These are phyloP conservation scores for Cryptocephalus primarius DNA, from an alignment of 2,888 invertebrate genomes.

Conservation along the genomic window DNA sequence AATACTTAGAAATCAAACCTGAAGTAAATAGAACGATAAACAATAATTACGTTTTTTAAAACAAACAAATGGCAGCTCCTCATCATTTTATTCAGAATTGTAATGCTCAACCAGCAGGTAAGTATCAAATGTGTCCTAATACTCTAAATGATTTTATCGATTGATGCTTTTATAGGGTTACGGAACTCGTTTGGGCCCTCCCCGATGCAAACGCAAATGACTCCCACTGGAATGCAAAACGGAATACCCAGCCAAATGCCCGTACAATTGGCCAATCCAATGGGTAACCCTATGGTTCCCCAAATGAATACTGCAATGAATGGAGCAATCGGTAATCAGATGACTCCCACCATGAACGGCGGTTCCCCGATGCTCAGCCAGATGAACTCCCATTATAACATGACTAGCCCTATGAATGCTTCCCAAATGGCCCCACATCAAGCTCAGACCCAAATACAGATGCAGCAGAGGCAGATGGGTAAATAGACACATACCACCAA, in stretches of 20 bases:
- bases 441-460: conserved; percentile 15
- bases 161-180: conserved; percentile 7
- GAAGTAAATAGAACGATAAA: conserved; percentile 12
- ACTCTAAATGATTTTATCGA: not conserved
- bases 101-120: conserved; percentile 40
- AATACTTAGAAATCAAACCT: conserved; percentile 14
- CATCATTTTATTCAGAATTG: conserved; percentile 62
- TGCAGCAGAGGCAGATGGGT: conserved; percentile 28
- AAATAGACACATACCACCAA: conserved; percentile 2
- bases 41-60: conserved; percentile 12
- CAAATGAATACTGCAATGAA: conserved; percentile 33
- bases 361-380: conserved; percentile 40
- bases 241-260: conserved; percentile 30
- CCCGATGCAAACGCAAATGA: conserved; percentile 42
- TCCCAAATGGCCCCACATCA: conserved; percentile 26
- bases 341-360: conserved; percentile 31
- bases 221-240: conserved; percentile 23
- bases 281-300: conserved; percentile 38
- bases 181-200: conserved; percentile 42
- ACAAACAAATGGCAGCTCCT: conserved; percentile 51
- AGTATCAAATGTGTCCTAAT: not conserved
- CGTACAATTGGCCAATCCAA: conserved; percentile 42
- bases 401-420: conserved; percentile 28
- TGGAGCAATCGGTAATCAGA: conserved; percentile 43
- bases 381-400: conserved; percentile 30